These are phyloP conservation scores for Ardeotis arabs DNA, from an alignment of 2,113 vertebrate species.

Conservation along the genomic window DNA sequence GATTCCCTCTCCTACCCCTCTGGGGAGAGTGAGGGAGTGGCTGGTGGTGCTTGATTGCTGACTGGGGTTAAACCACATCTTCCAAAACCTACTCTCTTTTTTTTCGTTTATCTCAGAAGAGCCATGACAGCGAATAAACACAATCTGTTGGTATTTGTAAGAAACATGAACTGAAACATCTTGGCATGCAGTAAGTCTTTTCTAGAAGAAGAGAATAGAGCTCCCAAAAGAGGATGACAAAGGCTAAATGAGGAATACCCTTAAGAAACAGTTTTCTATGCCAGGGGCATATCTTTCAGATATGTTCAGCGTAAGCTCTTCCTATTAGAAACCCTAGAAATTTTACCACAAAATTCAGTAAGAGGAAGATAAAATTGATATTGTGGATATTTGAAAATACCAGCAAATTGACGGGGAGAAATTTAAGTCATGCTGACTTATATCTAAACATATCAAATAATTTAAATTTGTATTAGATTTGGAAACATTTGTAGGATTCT, in stretches of 20 bases:
- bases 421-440: background rate
- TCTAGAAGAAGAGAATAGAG: background rate
- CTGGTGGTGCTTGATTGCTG: too few relatives aligned
- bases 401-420: background rate
- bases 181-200: background rate
- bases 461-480: background rate
- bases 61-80: background rate
- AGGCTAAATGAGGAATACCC: background rate
- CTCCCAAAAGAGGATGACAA: fast-evolving
- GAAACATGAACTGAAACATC: background rate
- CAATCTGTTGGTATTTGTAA: background rate
- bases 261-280: background rate
- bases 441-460: background rate
- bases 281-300: background rate
- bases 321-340: background rate
- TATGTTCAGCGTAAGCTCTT: background rate
- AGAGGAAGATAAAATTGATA: background rate
- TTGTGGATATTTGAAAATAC: background rate
- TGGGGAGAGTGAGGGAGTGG: too few relatives aligned
- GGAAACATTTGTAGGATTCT: background rate
- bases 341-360: background rate
- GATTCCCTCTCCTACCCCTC: too few relatives aligned
- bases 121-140: background rate
- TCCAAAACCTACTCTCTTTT: background rate
- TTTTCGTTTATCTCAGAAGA: background rate